Conservation (phyloP, 2,888 invertebrate species). For the Hypolimnas misippus region DNA sequence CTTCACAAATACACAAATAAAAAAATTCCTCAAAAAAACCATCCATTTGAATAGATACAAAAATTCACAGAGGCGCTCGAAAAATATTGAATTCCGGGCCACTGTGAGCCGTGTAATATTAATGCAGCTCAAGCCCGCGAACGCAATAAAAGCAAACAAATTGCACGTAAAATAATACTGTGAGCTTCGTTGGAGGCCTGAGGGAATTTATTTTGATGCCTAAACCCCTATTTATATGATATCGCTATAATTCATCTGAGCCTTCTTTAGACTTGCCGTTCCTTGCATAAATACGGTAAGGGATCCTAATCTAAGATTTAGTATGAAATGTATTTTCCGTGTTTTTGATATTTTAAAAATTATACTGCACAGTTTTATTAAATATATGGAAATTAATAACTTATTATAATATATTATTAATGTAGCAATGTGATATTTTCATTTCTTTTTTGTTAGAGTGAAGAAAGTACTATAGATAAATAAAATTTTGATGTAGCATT, state of each 20-base stretch:
- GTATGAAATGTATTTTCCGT: background rate
- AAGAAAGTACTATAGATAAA: no score
- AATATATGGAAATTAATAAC: background rate
- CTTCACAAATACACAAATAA: background rate
- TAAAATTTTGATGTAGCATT: no score
- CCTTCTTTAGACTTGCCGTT: conserved; percentile 44
- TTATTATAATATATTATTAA: no score
- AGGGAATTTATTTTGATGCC: conserved; percentile 69
- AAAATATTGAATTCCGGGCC: conserved; percentile 48
- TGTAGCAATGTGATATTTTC: no score
- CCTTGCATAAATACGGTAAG: conserved; percentile 15
- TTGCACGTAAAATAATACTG: conserved; percentile 73
- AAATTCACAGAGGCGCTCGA: conserved; percentile 25
- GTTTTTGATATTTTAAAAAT: background rate
- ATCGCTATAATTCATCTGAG: conserved; percentile 69
- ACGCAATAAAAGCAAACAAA: conserved; percentile 75
- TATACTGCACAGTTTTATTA: background rate
- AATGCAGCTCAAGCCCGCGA: conserved; percentile 51
- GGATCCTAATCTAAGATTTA: conserved; percentile 7
- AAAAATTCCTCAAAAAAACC: background rate
- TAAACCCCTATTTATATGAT: conserved; percentile 82
- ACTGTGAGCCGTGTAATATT: conserved; percentile 50
- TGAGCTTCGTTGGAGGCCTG: conserved; percentile 55
- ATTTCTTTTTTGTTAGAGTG: no score
- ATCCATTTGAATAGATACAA: conserved; percentile 7